Base-by-base conservation (phyloP, 2,888 invertebrate species). In the Muscina levida region DNA sequence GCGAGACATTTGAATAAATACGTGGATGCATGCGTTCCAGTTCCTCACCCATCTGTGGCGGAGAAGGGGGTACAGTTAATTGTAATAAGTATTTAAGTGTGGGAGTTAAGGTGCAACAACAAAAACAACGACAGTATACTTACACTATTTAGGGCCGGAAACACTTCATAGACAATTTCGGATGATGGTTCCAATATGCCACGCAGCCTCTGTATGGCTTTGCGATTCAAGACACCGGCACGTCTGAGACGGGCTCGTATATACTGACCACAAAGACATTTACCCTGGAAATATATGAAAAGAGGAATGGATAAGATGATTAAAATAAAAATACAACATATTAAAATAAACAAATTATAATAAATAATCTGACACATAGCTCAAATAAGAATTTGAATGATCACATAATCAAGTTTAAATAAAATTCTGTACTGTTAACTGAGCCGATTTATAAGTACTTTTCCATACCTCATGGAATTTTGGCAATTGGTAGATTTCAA, bases 21-120 rank as follows among this genome's bases (percentile, higher is more conserved):
- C 95, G 94, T 0, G 97, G 96, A 87, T 96, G 93, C 91, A 95
- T 93, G 68, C 95, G 92, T 88, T 97, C 97, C 80, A 97, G 91
- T 82, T 95, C 95, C 39, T 93, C 92, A 42, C 94, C 94, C 81
- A 95, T 91, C 83, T 91, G 85, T 11, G 89, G 87, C 87, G n/a
- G n/a, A 6, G 26, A 15, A 31, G 39, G 15, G 22, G 19, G 11
- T 48, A 37, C n/a, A 19, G 24, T 31, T 1, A 57, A 17, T 17
- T 42, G 24, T 15, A 44, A 71, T n/a, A 56, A 24, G 44, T 26
- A 5, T 31, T 3, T 31, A 17, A 4, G 17, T 15, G 5, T 48
- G 5, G 3, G 3, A 48, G n/a, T 48, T 15, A 48, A 15, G n/a
- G 17, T 48, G n/a, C 10, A 15, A n/a, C n/a, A n/a, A n/a, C n/a